Conservation (phyloP, 2,113 vertebrate species). For the Panthera leo region DNA sequence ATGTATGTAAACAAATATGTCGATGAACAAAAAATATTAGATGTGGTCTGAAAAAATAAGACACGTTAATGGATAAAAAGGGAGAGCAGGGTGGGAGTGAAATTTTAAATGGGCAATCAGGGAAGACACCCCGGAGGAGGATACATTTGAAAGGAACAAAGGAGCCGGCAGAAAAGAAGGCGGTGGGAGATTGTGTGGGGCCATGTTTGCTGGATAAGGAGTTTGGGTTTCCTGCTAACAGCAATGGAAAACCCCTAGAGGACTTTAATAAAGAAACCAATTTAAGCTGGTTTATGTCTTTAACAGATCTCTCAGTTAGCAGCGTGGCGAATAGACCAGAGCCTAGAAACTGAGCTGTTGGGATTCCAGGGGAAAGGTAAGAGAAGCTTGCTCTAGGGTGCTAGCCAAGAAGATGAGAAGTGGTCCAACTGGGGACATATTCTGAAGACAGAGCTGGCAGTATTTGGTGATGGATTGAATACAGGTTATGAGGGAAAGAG, state of each 20-base stretch:
- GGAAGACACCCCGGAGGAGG: neutral
- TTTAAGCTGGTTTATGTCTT: neutral
- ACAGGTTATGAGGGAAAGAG: neutral
- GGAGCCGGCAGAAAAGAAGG: neutral
- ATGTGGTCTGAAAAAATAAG: neutral
- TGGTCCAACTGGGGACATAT: neutral
- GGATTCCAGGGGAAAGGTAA: neutral
- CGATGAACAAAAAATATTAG: neutral
- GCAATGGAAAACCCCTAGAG: neutral
- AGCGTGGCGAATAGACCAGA: neutral
- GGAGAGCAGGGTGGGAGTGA: neutral
- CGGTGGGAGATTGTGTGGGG: neutral
- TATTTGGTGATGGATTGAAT: neutral
- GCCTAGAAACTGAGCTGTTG: neutral
- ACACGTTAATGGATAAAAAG: neutral
- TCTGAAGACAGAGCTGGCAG: neutral
- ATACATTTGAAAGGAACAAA: constrained; percentile 22
- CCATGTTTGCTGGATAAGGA: neutral
- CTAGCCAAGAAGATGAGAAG: neutral
- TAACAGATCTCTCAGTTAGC: neutral
- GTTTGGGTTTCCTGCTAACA: neutral
- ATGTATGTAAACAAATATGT: neutral
- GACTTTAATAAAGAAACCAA: neutral
- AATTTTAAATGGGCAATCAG: neutral
- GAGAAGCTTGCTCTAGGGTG: neutral